Base-by-base conservation (phyloP, 2,797 vertebrate species). In the Ceyx erithaca region DNA sequence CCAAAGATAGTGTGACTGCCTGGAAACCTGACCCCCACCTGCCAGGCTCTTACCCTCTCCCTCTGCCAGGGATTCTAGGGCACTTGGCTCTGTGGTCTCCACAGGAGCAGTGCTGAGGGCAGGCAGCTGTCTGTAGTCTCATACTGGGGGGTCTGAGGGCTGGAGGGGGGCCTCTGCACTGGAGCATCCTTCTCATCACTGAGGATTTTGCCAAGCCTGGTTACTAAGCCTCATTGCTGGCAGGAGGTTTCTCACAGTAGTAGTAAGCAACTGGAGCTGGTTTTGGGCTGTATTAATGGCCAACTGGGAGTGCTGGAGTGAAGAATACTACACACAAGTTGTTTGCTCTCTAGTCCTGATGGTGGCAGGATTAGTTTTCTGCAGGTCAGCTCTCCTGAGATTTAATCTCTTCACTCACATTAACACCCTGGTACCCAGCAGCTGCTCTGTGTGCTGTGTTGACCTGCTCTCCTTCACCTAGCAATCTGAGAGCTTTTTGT, bases 131-230 rank as follows among this genome's bases (percentile, higher is more conserved):
- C 17, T 1, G 9, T 4, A 3, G 2, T 25, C 40, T 37, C 7
- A 0, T 4, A 21, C 2, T 0, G 1, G 22, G n/a, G n/a, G 30
- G 4, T 8, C 49, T 4, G 31, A 21, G 63, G 10, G 7, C 40
- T 46, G 57, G 19, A n/a, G 41, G 3, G 0, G 58, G 8, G 3
- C 33, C 7, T 17, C 48, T 14, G 3, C 31, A 1, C 45, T 12
- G 21, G 12, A 77, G 37, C 14, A 43, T 21, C 55, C 43, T 31
- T 21, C 25, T 16, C 45, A 37, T 41, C 46, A 0, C 31, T 11
- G 4, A 30, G 48, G 30, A 4, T 14, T 59, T 45, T 55, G 21
- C 31, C 35, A 45, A 73, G 45, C 45, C 30, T 37, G 64, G 31
- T 77, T 17, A 2, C 7, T 14, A 10, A 28, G 21, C 35, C 14